Evolutionary conservation across 2,888 invertebrate genomes (phyloP), one percentile per base, ranked within the genome.

Genomic region (Mystacides longicornis): DNA sequence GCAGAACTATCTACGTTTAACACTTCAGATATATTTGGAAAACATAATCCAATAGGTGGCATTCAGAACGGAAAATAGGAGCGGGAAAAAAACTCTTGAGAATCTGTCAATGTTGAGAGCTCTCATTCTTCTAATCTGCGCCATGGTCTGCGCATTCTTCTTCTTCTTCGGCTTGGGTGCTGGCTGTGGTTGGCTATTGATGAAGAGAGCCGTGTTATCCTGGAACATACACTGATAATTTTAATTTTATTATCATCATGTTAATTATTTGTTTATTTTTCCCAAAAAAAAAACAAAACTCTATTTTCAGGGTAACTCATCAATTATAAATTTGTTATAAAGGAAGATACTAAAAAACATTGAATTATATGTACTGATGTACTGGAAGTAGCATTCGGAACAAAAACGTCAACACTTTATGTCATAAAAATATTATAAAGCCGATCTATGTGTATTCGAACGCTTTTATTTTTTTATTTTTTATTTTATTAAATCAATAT

Each of bases 11-110:
- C 27, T 11, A 27, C 37, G 16, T 37, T 37, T 37, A 7, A 27
- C n/a, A 9, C 9, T 45, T 56, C 58, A 60, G 11, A 60, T 58
- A 47, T 62, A 62, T 71, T 70, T 76, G 51, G 86, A 78, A 72
- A 91, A 91, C 58, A 89, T 90, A 64, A 87, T 87, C 93, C 93
- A 93, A 69, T 93, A 93, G 14, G 89, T 87, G 62, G 92, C 85
- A 68, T 93, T 93, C n/a, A 93, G 78, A 66, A 92, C 87, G 65
- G 91, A 84, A 74, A 93, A 93, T 2, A 91, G 89, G 69, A 92
- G 89, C 1, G 93, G 93, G 64, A 93, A 93, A 75, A 92, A 90
- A 74, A 91, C 87, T 65, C 92, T 80, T 49, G 92, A 92, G 70
- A 91, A 85, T 66, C 88, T 85, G 72, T 93, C 93, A 65, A 93